Percentiles rank a stretch among this genome's conserved stretches.
phyloP scores from a whole-genome alignment of 2,888 invertebrate genomes.

The Tetanocera ferruginea region DNA sequence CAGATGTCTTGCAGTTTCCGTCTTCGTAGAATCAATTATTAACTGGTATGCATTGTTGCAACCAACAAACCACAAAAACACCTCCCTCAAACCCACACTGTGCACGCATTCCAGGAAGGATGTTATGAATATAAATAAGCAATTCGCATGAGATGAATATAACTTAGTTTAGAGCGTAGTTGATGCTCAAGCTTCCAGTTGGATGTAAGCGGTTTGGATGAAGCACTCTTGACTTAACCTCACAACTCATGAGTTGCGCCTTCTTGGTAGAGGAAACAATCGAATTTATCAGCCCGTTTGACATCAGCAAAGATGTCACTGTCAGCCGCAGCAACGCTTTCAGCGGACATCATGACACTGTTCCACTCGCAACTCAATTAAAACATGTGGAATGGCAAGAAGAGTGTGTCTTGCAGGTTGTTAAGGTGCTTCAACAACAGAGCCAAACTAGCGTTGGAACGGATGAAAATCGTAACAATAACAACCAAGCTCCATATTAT shows the following conservation, averaged over 20 bases:
- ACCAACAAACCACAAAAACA: no score
- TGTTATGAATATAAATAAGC: slow-evolving; percentile 34
- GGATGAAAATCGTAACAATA: no score
- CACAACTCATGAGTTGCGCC: neutral
- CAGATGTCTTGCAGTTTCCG: no score
- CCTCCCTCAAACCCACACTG: no score
- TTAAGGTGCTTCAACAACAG: no score
- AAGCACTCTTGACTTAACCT: neutral
- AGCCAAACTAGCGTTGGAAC: no score
- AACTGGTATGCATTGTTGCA: no score
- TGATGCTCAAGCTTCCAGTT: neutral
- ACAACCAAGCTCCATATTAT: no score
- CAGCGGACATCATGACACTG: neutral
- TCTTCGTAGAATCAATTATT: no score
- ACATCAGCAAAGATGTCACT: slow-evolving; percentile 1
- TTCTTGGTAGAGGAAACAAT: neutral
- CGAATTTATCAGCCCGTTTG: slow-evolving; percentile 10
- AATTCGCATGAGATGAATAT: slow-evolving; percentile 17
- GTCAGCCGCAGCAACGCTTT: neutral
- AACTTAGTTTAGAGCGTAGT: neutral
- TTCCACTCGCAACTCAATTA: no score
- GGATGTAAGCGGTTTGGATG: neutral
- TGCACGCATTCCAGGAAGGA: slow-evolving; percentile 15
- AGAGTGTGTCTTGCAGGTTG: no score
- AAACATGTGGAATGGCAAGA: no score